These are phyloP conservation scores for Megaleporinus macrocephalus DNA, from an alignment of 2,113 vertebrate species.

Conservation along the genomic window DNA sequence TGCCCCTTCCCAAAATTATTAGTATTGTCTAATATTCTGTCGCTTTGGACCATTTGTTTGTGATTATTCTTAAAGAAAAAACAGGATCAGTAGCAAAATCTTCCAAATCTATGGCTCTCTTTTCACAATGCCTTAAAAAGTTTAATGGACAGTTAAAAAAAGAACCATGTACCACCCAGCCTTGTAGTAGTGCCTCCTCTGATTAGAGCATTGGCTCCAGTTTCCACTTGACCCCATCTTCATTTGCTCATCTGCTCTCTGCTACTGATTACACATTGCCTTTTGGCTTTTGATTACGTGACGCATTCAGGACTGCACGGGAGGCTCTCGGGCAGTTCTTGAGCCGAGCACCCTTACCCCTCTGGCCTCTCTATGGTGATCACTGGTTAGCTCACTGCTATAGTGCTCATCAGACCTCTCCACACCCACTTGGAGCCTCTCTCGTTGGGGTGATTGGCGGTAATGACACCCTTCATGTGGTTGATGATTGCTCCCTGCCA, in stretches of 20 bases:
- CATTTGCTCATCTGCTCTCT: conserved; percentile 33
- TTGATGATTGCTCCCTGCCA: conserved; percentile 66
- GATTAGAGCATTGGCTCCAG: conserved; percentile 34
- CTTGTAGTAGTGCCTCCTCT: background rate
- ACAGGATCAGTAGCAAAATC: too few species aligned
- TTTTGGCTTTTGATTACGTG: conserved; percentile 48
- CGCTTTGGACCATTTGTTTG: background rate
- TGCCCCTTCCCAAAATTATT: background rate
- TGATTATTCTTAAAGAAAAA: background rate
- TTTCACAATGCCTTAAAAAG: background rate
- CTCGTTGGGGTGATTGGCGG: conserved; percentile 68
- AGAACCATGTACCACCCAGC: conserved; percentile 25
- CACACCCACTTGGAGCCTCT: conserved; percentile 58
- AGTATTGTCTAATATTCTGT: too few species aligned
- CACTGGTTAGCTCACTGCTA: conserved; percentile 52
- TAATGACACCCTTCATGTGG: conserved; percentile 68
- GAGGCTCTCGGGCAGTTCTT: conserved; percentile 34
- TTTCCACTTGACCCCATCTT: conserved; percentile 40
- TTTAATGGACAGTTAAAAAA: background rate
- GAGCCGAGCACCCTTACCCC: conserved; percentile 20
- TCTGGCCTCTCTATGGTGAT: conserved; percentile 51
- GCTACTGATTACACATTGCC: conserved; percentile 38
- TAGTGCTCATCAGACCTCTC: conserved; percentile 59
- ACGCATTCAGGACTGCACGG: conserved; percentile 32
- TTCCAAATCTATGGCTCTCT: background rate